Conservation (phyloP, 2,797 vertebrate genomes). For the Synanceia verrucosa region DNA sequence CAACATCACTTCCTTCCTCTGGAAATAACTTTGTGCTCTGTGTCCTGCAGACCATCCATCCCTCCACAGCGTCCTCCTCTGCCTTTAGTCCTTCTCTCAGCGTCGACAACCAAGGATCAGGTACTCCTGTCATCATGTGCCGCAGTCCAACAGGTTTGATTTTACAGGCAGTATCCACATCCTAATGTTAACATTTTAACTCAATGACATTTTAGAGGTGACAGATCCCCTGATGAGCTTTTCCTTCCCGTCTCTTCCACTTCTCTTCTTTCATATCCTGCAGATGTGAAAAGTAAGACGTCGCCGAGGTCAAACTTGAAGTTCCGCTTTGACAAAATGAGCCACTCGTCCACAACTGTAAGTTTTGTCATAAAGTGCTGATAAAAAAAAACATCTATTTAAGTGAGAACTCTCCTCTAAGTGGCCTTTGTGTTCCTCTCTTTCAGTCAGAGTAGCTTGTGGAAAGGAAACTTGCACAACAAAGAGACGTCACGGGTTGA, state of each 20-base stretch:
- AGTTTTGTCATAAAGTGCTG: slow-evolving; percentile 34
- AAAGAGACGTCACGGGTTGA: slow-evolving; percentile 19
- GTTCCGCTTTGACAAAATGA: slow-evolving; percentile 97
- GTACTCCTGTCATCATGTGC: slow-evolving; percentile 93
- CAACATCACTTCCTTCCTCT: not conserved
- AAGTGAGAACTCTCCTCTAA: slow-evolving; percentile 7
- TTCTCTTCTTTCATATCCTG: not conserved
- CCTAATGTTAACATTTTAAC: not conserved
- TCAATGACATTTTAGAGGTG: not conserved
- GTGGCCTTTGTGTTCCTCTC: slow-evolving; percentile 29
- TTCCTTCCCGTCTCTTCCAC: not conserved
- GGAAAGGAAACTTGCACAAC: slow-evolving; percentile 41
- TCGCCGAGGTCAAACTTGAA: slow-evolving; percentile 96
- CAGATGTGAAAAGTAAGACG: slow-evolving; percentile 91
- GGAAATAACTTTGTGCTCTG: slow-evolving; percentile 2
- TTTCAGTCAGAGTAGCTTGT: slow-evolving; percentile 75
- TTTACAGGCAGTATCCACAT: not conserved
- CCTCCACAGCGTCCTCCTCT: slow-evolving; percentile 83
- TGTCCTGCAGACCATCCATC: slow-evolving; percentile 85
- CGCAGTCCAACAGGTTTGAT: slow-evolving; percentile 90
- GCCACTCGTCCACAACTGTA: slow-evolving; percentile 86
- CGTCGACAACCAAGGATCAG: slow-evolving; percentile 83
- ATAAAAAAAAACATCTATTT: too few species aligned
- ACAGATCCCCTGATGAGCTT: not conserved
- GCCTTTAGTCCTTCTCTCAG: slow-evolving; percentile 87